Percentiles rank a stretch among this genome's conserved stretches.
phyloP scores from a whole-genome alignment of 2,113 vertebrate species.

The Neolamprologus caudopunctatus region DNA sequence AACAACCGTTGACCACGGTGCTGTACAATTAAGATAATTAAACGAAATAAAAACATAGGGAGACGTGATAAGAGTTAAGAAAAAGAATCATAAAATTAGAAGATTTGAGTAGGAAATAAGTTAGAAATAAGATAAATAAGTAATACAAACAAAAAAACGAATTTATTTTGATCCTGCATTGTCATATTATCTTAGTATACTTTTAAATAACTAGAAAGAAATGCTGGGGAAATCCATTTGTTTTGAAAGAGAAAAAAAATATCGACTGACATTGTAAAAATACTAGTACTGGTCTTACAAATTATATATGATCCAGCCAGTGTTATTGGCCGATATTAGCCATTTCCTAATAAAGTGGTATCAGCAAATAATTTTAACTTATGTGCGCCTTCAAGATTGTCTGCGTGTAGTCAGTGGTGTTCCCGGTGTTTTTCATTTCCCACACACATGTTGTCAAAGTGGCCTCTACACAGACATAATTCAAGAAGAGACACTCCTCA shows the following conservation, averaged over 20 bases:
- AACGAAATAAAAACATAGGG: rapidly evolving
- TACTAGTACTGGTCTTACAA: neutral
- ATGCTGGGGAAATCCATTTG: neutral
- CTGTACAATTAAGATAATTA: neutral
- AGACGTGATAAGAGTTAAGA: neutral
- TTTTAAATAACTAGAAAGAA: neutral
- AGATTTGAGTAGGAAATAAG: neutral
- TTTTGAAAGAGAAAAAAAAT: neutral
- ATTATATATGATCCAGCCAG: neutral
- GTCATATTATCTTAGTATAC: neutral
- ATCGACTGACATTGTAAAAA: neutral
- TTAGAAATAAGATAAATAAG: neutral
- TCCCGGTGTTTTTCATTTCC: neutral
- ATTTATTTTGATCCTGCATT: neutral
- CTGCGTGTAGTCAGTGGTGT: neutral
- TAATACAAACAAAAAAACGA: neutral
- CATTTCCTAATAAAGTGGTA: neutral
- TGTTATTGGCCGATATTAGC: neutral
- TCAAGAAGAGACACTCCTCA: neutral
- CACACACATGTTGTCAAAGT: neutral
- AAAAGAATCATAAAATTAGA: neutral
- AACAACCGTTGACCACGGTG: neutral
- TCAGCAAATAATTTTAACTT: neutral
- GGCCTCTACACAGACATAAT: conserved; percentile 31
- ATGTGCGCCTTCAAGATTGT: neutral